These are phyloP conservation scores for Acromyrmex echinatior DNA, from an alignment of 1,140 invertebrate species.

Conservation along the genomic window DNA sequence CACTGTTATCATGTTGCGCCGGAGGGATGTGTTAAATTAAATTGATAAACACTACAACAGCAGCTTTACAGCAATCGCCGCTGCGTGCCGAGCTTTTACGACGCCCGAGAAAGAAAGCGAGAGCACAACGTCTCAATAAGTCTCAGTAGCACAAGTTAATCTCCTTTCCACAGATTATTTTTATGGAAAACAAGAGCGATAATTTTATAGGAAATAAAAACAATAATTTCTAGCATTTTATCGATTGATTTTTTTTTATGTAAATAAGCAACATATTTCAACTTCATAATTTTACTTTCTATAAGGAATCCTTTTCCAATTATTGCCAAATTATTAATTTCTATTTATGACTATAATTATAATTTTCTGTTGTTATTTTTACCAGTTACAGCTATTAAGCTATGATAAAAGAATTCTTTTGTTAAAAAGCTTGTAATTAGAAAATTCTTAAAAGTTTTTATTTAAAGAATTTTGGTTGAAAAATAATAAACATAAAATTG, in stretches of 20 bases:
- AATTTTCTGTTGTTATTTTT: not conserved
- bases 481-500: not conserved
- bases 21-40: constrained; percentile 53
- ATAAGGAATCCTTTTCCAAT: not conserved
- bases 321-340: not conserved
- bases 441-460: not conserved
- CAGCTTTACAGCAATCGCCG: constrained; percentile 51
- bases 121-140: not conserved
- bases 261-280: not conserved
- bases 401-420: not conserved
- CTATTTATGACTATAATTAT: not conserved
- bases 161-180: not conserved
- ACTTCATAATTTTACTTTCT: not conserved
- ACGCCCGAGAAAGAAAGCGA: not conserved
- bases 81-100: constrained; percentile 22
- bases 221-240: not conserved
- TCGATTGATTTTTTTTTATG: not conserved
- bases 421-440: not conserved
- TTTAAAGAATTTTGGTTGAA: not conserved
- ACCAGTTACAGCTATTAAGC: not conserved
- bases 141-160: not conserved
- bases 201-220: not conserved
- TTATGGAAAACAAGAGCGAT: not conserved
- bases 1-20: constrained; percentile 48
- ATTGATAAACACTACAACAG: constrained; percentile 54